Evolutionary conservation across 2,113 vertebrate genomes (phyloP).

Genomic region (Solea senegalensis): DNA sequence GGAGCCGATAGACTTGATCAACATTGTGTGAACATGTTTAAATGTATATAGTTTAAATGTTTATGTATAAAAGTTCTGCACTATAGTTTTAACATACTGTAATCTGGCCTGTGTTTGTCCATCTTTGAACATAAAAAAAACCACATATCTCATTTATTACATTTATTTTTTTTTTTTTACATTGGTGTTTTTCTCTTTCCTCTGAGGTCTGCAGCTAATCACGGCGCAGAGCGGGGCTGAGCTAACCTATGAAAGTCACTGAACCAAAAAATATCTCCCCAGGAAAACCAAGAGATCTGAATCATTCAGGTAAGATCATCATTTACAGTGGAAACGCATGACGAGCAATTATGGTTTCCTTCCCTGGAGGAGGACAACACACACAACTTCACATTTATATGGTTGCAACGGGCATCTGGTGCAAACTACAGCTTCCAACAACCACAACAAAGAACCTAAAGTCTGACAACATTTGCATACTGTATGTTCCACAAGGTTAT

Average conservation of each 20-base stretch:
- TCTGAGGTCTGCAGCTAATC: conserved; percentile 45
- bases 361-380: conserved; percentile 20
- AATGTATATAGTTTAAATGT: too few species aligned
- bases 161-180: neutral
- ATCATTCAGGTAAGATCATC: conserved; percentile 47
- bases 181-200: neutral
- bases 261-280: conserved; percentile 43
- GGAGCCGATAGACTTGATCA: too few species aligned
- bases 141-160: conserved; percentile 3
- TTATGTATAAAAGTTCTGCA: too few species aligned
- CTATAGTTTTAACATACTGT: neutral
- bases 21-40: too few species aligned
- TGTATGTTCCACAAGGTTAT: conserved; percentile 2
- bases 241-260: conserved; percentile 29
- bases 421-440: neutral
- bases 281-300: conserved; percentile 31
- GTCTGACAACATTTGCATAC: conserved; percentile 3
- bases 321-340: conserved; percentile 53
- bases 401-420: conserved; percentile 11
- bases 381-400: conserved; percentile 11
- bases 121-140: conserved; percentile 30
- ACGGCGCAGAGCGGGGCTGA: conserved; percentile 10
- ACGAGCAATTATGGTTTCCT: conserved; percentile 37
- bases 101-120: neutral
- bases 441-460: neutral